Evolutionary conservation across 2,113 vertebrate genomes (phyloP), one percentile per base, ranked within the genome.

Genomic region (Meleagris gallopavo): DNA sequence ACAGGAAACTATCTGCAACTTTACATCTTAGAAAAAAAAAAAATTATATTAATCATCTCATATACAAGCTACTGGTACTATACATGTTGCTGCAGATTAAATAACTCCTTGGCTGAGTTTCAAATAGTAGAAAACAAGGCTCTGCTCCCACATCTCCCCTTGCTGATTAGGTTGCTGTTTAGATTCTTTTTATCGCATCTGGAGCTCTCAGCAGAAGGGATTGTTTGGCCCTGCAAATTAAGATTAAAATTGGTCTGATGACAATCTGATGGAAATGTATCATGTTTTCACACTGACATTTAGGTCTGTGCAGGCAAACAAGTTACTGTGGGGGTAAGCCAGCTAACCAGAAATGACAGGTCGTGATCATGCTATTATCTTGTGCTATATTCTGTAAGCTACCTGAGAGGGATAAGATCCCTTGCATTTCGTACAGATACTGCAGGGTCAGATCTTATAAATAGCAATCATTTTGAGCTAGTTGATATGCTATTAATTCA

Each of bases 21-120:
- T 88, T 85, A 86, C 34, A 50, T 92, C 76, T 94, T 66, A 89
- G 93, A 95, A 91, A 78, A 78, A 67, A 58, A 16, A 83, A 46
- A 45, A 62, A 88, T 82, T 75, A 82, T 93, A 95, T 95, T 95
- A 92, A 95, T 97, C 70, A 90, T 95, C 90, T 95, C 57, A 86
- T 91, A 93, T 92, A 93, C 90, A 95, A 95, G 93, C 73, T 95
- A 84, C 90, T 94, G 77, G 80, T 95, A 84, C 88, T 86, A 70
- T 97, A 82, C 95, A 84, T 93, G 96, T 96, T 40, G 50, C 93
- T 95, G 90, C 94, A 96, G 92, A 97, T 95, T 95, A 95, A 95
- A 86, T 93, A 25, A 91, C 83, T 95, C 50, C 8, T 95, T 97
- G 95, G 94, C 92, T 93, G 70, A 6, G 62, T 94, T 96, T 95